Conservation (phyloP, 1,140 invertebrate genomes). For the Zaprionus camerounensis region DNA sequence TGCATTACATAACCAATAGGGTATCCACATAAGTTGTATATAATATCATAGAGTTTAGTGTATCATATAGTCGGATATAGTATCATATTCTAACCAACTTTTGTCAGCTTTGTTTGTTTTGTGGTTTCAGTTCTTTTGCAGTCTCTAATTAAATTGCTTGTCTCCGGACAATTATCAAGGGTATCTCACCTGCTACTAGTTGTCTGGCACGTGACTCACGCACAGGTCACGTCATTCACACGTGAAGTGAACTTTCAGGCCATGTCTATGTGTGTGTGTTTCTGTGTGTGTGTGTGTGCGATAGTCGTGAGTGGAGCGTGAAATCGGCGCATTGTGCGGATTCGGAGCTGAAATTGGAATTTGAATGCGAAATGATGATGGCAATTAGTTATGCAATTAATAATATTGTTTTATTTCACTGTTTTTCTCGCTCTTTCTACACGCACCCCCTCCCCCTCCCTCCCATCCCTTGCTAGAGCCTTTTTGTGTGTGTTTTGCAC, state of each 20-base stretch:
- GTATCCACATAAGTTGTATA: neutral
- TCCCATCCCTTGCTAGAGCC: neutral
- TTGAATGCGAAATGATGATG: slow-evolving; percentile 14
- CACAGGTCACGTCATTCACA: slow-evolving; percentile 29
- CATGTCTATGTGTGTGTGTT: neutral
- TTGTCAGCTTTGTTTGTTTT: slow-evolving; percentile 9
- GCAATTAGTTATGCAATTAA: slow-evolving; percentile 38
- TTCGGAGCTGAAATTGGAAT: neutral
- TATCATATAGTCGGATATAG: neutral
- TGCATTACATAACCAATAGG: neutral
- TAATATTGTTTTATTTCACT: slow-evolving; percentile 1
- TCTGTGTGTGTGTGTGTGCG: neutral
- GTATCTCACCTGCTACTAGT: slow-evolving; percentile 9
- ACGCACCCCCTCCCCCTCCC: no score
- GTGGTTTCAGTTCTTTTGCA: slow-evolving; percentile 11
- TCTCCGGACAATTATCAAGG: slow-evolving; percentile 28
- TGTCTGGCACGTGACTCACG: slow-evolving; percentile 35
- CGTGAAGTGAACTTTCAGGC: slow-evolving; percentile 9
- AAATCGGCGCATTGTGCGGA: neutral
- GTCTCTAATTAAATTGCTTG: slow-evolving; percentile 44
- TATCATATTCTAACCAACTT: neutral
- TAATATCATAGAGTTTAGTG: neutral
- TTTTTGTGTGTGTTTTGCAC: slow-evolving; percentile 4
- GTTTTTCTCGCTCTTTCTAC: neutral
- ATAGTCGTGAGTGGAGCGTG: slow-evolving; percentile 20